Percentiles rank a stretch among this genome's conserved stretches.
Conservation (phyloP, 2,888 invertebrate species). For the Tricholauxania praeusta region DNA sequence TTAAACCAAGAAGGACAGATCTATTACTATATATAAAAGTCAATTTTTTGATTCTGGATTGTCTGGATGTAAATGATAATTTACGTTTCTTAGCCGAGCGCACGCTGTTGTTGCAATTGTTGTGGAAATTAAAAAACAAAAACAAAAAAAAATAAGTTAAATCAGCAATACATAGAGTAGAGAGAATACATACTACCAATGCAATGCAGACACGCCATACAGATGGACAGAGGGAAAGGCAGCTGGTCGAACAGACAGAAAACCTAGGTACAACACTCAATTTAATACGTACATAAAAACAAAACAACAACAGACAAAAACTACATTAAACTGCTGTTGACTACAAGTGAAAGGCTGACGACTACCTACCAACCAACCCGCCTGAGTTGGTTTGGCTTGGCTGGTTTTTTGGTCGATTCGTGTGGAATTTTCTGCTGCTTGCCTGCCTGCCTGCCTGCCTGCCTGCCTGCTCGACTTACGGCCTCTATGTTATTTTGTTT, state of each 20-base stretch:
- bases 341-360: too few species aligned
- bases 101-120: constrained; percentile 5
- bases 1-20: too few species aligned
- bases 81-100: not conserved
- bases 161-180: not conserved
- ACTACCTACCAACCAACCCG: too few species aligned
- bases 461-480: too few species aligned
- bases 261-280: constrained; percentile 26
- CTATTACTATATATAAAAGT: too few species aligned
- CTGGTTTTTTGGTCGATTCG: too few species aligned
- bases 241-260: constrained; percentile 51
- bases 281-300: constrained; percentile 34
- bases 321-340: constrained; percentile 23
- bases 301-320: constrained; percentile 11
- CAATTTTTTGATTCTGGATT: too few species aligned
- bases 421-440: too few species aligned
- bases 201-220: constrained; percentile 4
- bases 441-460: too few species aligned
- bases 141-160: not conserved
- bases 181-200: not conserved
- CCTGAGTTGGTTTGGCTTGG: too few species aligned
- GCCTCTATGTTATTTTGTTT: too few species aligned
- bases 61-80: too few species aligned
- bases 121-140: not conserved
- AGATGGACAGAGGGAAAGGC: constrained; percentile 12